Conservation (phyloP, 2,113 vertebrate genomes). For the Coreoperca whiteheadi region DNA sequence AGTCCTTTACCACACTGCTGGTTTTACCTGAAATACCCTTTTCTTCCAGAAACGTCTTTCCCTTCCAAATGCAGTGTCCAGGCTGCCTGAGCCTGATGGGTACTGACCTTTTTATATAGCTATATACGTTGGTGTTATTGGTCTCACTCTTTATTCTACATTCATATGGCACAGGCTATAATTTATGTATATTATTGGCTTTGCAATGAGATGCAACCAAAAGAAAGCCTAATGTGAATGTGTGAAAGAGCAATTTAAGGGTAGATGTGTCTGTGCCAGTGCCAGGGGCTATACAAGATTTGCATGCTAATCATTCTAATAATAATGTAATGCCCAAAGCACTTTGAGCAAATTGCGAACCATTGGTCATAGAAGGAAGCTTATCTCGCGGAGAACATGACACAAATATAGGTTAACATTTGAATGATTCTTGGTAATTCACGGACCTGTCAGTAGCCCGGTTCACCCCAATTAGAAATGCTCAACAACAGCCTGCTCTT, state of each 20-base stretch:
- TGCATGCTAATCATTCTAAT: slow-evolving; percentile 88
- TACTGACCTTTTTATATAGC: slow-evolving; percentile 18
- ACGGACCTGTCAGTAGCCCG: slow-evolving; percentile 67
- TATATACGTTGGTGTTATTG: slow-evolving; percentile 42
- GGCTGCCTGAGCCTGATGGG: background rate
- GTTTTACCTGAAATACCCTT: background rate
- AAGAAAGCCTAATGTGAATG: slow-evolving; percentile 82
- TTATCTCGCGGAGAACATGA: slow-evolving; percentile 81
- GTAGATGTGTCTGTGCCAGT: slow-evolving; percentile 81
- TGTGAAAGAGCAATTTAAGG: slow-evolving; percentile 86
- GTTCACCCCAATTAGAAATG: slow-evolving; percentile 76
- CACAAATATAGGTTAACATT: slow-evolving; percentile 80
- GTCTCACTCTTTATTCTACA: slow-evolving; percentile 49
- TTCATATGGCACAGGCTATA: slow-evolving; percentile 61
- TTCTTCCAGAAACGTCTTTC: background rate
- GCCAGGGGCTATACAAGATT: slow-evolving; percentile 84
- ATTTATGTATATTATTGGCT: slow-evolving; percentile 80
- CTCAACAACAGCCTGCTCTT: slow-evolving; percentile 46
- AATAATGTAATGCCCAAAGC: slow-evolving; percentile 85
- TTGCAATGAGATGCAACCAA: slow-evolving; percentile 84
- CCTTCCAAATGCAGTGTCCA: background rate
- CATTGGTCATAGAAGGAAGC: slow-evolving; percentile 80
- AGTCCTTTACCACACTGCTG: background rate
- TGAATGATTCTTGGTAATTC: slow-evolving; percentile 75
- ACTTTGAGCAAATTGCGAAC: slow-evolving; percentile 82